Conservation (phyloP, 2,113 vertebrate genomes). For the Mustelus asterias region DNA sequence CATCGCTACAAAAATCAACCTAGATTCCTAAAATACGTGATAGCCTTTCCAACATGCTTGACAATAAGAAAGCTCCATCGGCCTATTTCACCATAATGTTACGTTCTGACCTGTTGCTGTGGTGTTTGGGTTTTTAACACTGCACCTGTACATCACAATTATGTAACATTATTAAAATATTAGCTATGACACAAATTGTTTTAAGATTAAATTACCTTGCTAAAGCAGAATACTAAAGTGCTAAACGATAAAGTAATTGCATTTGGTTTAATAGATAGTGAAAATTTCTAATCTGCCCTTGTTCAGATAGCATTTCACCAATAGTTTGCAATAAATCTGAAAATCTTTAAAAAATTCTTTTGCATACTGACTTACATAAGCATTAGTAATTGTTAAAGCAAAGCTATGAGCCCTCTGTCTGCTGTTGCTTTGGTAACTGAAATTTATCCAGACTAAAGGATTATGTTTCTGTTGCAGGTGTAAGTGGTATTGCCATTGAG, state of each 20-base stretch:
- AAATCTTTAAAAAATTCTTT: neutral
- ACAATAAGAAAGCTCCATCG: neutral
- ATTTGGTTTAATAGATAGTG: neutral
- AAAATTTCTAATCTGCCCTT: neutral
- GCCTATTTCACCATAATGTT: neutral
- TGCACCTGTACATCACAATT: neutral
- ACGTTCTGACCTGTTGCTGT: neutral
- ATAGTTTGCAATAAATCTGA: neutral
- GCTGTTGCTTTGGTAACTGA: constrained; percentile 27
- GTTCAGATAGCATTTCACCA: neutral
- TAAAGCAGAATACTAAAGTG: neutral
- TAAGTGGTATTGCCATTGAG: neutral
- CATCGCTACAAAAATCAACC: neutral
- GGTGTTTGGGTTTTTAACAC: neutral
- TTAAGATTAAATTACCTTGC: neutral
- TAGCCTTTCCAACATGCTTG: neutral
- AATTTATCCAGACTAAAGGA: neutral
- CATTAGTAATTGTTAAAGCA: constrained; percentile 18
- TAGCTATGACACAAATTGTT: neutral
- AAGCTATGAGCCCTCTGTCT: neutral
- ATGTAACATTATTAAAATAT: neutral
- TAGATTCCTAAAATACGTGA: neutral
- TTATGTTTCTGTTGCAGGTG: neutral
- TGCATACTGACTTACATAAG: neutral
- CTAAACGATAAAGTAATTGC: neutral